These are phyloP conservation scores for Hormaphis cornu DNA, from an alignment of 1,140 invertebrate genomes.

Conservation along the genomic window DNA sequence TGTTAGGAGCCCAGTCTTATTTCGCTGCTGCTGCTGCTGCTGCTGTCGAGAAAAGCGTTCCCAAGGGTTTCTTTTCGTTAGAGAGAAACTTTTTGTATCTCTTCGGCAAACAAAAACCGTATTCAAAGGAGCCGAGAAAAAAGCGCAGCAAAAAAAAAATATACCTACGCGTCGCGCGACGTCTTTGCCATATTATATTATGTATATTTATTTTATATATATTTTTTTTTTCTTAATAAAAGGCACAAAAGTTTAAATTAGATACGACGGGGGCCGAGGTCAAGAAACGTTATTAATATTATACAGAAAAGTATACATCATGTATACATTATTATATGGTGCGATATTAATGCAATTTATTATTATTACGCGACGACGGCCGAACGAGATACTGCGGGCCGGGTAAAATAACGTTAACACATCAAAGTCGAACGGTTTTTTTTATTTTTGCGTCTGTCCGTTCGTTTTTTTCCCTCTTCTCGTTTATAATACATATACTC, in stretches of 20 bases:
- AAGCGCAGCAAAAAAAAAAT: too few species aligned
- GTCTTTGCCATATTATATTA: conserved; percentile 2
- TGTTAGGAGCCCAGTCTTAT: not conserved
- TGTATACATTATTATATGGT: too few species aligned
- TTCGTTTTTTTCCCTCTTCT: not conserved
- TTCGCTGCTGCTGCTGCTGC: not conserved
- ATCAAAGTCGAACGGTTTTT: conserved; percentile 11
- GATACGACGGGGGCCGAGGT: conserved; percentile 12
- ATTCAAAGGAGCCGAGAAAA: conserved; percentile 3
- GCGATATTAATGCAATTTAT: conserved; percentile 19
- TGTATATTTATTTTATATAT: not conserved
- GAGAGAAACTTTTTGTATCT: conserved; percentile 8
- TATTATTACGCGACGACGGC: conserved; percentile 7
- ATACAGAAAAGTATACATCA: not conserved
- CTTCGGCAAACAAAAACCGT: conserved; percentile 10
- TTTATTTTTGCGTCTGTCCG: not conserved
- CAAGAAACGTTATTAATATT: conserved; percentile 22
- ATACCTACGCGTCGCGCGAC: too few species aligned
- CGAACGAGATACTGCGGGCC: not conserved
- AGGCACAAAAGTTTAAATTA: conserved; percentile 21
- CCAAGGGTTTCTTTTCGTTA: conserved; percentile 1
- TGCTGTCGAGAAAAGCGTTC: not conserved
- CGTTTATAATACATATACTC: not conserved
- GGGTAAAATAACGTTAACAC: conserved; percentile 22
- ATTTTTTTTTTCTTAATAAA: conserved; percentile 7